Evolutionary conservation across 1,140 invertebrate genomes (phyloP).

Genomic region (Drosophila aff.): DNA sequence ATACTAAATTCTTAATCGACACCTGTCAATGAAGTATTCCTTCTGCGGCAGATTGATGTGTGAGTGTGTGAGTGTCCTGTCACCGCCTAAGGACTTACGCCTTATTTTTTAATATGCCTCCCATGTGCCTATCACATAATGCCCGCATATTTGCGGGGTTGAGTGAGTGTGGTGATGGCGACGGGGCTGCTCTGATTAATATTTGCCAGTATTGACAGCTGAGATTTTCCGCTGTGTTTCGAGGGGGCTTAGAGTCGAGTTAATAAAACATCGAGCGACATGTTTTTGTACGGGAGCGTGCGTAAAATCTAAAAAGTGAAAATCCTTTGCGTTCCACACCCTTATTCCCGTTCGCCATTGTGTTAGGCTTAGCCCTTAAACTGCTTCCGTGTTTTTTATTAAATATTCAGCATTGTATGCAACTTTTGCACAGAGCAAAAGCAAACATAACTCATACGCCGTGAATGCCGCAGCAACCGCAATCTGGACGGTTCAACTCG

Average conservation of each 20-base stretch:
- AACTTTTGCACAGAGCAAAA: slow-evolving; percentile 27
- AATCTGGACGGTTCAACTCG: slow-evolving; percentile 13
- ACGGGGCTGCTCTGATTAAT: slow-evolving; percentile 65
- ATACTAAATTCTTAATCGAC: slow-evolving; percentile 83
- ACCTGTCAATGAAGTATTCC: slow-evolving; percentile 74
- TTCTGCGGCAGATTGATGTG: slow-evolving; percentile 52
- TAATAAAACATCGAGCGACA: slow-evolving; percentile 76
- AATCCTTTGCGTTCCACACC: slow-evolving; percentile 27
- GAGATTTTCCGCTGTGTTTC: slow-evolving; percentile 56
- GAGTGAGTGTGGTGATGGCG: not conserved
- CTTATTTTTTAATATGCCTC: slow-evolving; percentile 72
- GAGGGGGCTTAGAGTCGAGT: slow-evolving; percentile 46
- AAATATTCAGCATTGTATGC: slow-evolving; percentile 52
- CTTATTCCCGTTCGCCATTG: slow-evolving; percentile 22
- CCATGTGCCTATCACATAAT: slow-evolving; percentile 63
- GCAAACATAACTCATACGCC: slow-evolving; percentile 70
- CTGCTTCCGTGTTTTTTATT: slow-evolving; percentile 55
- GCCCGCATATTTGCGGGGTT: slow-evolving; percentile 48
- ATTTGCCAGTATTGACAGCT: slow-evolving; percentile 79
- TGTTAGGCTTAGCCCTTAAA: slow-evolving; percentile 42
- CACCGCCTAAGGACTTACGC: slow-evolving; percentile 20
- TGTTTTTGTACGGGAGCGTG: slow-evolving; percentile 66
- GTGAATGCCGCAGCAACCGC: slow-evolving; percentile 54
- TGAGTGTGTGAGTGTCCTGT: slow-evolving; percentile 25
- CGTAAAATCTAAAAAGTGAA: slow-evolving; percentile 55